Base-by-base conservation (phyloP, 1,140 invertebrate genomes). In the Vanessa tameamea region DNA sequence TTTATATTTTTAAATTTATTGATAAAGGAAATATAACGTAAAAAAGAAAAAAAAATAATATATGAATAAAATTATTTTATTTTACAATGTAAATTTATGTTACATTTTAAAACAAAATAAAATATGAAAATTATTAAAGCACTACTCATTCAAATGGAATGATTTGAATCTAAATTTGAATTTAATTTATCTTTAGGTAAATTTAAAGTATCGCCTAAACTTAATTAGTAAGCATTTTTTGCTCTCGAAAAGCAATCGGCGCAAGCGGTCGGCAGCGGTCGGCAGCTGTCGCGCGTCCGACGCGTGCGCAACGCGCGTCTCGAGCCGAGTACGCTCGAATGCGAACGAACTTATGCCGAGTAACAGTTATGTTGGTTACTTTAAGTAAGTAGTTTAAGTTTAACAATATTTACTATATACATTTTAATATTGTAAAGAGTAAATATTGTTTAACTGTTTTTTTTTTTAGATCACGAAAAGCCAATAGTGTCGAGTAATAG, bases 261-360 rank as follows among this genome's bases (percentile, higher is more conserved):
- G 81, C 82, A 83, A 84, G 81, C 82, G 83, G 78, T 72, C 37
- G 37, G 37, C 85, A 83, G 81, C 82, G 83, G 78, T 72, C 37
- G 37, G 37, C 85, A 84, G 85, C 81, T 84, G 75, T 77, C 87
- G 88, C 83, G 86, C 84, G 88, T 65, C 77, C 72, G 87, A 81
- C 88, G 86, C 87, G 88, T 90, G 88, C 87, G 84, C 77, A 66
- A 63, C 72, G 79, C 82, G 80, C 89, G 87, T 87, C 72, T 70
- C 76, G 61, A 47, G 61, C 70, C 82, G 80, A 83, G 43, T 68
- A 69, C 51, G 26, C 50, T 69, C 76, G 79, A 76, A 47, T 55
- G 55, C 57, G 57, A 12, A 37, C 57, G 57, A 61, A 37, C 57
- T n/a, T 43, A 12, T 7, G 31, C 26, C 31, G 26, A 61, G 23